Percentiles rank a stretch among this genome's conserved stretches.
Conservation (phyloP, 2,888 invertebrate species). For the Sinopyrophorus schimmeli region DNA sequence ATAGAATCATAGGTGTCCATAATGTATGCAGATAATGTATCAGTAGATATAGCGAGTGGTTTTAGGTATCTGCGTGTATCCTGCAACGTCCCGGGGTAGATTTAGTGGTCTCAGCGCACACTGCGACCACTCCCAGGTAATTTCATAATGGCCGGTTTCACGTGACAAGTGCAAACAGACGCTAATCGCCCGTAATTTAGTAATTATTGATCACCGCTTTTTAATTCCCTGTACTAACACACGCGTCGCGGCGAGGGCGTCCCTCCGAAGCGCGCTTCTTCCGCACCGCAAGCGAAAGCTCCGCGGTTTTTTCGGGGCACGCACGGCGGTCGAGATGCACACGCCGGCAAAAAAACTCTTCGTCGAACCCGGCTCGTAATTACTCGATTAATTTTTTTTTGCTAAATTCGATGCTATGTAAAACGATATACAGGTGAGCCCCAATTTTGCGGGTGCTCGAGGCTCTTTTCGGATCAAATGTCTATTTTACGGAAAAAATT, state of each 20-base stretch:
- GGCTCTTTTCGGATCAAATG: too few relatives aligned
- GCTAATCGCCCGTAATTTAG: conserved; percentile 53
- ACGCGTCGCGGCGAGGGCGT: conserved; percentile 18
- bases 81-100: conserved; percentile 26
- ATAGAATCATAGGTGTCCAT: neutral
- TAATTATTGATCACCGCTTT: conserved; percentile 52
- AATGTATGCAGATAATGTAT: conserved; percentile 6
- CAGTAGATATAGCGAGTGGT: conserved; percentile 6
- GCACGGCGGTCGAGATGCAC: too few relatives aligned
- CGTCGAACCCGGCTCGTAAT: too few relatives aligned
- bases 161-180: conserved; percentile 54
- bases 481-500: too few relatives aligned
- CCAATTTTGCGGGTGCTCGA: too few relatives aligned
- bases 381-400: too few relatives aligned
- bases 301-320: too few relatives aligned
- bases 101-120: conserved; percentile 30
- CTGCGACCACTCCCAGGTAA: conserved; percentile 50
- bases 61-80: conserved; percentile 21
- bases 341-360: too few relatives aligned
- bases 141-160: conserved; percentile 54
- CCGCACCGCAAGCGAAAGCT: too few relatives aligned
- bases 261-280: too few relatives aligned
- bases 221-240: conserved; percentile 44
- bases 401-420: too few relatives aligned
- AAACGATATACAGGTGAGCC: too few relatives aligned